Evolutionary conservation across 2,888 invertebrate species (phyloP), one percentile per base, ranked within the genome.

Genomic region (Spilarctia lutea): DNA sequence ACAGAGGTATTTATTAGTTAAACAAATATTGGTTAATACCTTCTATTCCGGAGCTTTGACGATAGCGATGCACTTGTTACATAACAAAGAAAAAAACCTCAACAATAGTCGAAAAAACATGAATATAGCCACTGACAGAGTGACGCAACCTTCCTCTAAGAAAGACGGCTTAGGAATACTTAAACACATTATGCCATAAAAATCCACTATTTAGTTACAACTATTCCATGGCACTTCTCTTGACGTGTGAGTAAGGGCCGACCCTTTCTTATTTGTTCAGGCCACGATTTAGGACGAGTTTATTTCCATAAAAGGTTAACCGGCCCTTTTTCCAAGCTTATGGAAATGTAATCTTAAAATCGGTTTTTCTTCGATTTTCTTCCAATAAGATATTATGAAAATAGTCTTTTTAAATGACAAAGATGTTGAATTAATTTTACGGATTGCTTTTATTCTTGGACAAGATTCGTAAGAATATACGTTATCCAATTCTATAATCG

Each of bases 301-400:
- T 87, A 88, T 89, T 89, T 84, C 84, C 89, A 89, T 89, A 89
- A 89, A 89, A 86, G 88, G 86, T 85, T 85, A 78, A 80, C 80
- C 79, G 74, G 48, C 73, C 81, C 81, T 79, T 83, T 81, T 85
- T 85, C 79, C 74, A 76, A 81, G 81, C 83, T 81, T 81, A 82
- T 83, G 84, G 82, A 76, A 80, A 81, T 80, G 81, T 86, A 84
- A 86, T 85, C 83, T 78, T 81, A 78, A 82, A 85, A 85, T 82
- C 84, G 81, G 79, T 82, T 80, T 81, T 35, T 81, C 66, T 27
- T 35, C 77, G 81, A 79, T 85, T 85, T 83, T 77, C 74, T 83
- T 78, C 74, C 77, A 83, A 83, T 81, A 76, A 83, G 83, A 85
- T 80, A 65, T 85, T 79, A 79, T 79, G 78, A 68, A 79, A 79